Evolutionary conservation across 2,797 vertebrate genomes (phyloP).

Genomic region (Rhynchonycteris naso): DNA sequence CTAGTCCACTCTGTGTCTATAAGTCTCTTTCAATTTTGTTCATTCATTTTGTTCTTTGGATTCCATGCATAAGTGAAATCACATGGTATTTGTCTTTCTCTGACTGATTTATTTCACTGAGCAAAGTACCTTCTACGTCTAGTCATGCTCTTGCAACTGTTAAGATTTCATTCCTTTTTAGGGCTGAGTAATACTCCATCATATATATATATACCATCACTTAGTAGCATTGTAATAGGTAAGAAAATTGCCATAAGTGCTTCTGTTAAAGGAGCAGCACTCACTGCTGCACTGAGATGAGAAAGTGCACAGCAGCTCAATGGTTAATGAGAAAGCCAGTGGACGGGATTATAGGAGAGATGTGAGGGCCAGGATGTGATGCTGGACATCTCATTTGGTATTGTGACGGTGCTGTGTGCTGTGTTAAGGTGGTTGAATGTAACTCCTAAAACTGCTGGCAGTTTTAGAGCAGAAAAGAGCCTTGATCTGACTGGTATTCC

Average conservation of each 20-base stretch:
- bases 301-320: background rate
- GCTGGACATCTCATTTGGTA: background rate
- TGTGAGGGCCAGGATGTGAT: background rate
- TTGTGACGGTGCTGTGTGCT: background rate
- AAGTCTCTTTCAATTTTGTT: background rate
- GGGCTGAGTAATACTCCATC: background rate
- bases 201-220: background rate
- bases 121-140: background rate
- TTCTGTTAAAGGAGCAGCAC: background rate
- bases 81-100: background rate
- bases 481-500: background rate
- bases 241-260: background rate
- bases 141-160: background rate
- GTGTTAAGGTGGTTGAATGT: background rate
- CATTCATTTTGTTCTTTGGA: background rate
- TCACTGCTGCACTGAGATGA: background rate
- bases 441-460: background rate
- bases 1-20: background rate
- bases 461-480: background rate
- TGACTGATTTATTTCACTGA: background rate
- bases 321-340: accelerated
- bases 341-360: background rate
- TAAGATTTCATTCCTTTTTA: background rate
- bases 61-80: background rate
- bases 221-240: background rate